Evolutionary conservation across 2,797 vertebrate species (phyloP).

Genomic region (Crax fasciolata): DNA sequence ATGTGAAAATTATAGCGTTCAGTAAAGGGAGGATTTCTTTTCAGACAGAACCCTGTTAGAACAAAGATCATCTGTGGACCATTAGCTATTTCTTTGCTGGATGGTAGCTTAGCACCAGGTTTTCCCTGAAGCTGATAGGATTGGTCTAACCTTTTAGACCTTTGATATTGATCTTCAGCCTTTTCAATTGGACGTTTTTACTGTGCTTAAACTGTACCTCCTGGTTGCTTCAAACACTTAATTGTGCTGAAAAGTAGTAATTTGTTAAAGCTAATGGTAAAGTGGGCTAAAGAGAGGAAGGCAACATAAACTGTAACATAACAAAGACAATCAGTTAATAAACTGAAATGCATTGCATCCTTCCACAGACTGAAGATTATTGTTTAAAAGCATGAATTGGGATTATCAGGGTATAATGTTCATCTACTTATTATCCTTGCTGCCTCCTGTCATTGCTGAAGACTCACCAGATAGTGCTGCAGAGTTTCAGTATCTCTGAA

Average conservation of each 20-base stretch:
- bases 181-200: constrained; percentile 58
- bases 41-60: constrained; percentile 11
- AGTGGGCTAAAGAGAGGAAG: not conserved
- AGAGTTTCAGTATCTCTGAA: constrained; percentile 41
- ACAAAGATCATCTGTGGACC: constrained; percentile 52
- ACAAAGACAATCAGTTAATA: constrained; percentile 30
- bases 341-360: not conserved
- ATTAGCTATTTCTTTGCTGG: constrained; percentile 35
- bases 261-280: constrained; percentile 36
- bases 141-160: constrained; percentile 64
- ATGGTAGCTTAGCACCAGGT: constrained; percentile 8
- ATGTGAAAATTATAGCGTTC: constrained; percentile 79
- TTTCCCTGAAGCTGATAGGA: constrained; percentile 66
- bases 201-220: constrained; percentile 56
- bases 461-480: constrained; percentile 33
- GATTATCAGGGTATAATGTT: constrained; percentile 27
- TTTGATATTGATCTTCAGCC: constrained; percentile 71
- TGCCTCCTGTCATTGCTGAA: constrained; percentile 8
- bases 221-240: constrained; percentile 67
- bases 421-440: constrained; percentile 32
- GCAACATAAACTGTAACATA: constrained; percentile 11
- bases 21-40: constrained; percentile 72
- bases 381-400: constrained; percentile 23
- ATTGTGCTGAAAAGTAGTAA: constrained; percentile 67
- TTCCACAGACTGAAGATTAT: constrained; percentile 19